phyloP scores from a whole-genome alignment of 2,888 invertebrate genomes.

The Hirtodrosophila confusa region DNA sequence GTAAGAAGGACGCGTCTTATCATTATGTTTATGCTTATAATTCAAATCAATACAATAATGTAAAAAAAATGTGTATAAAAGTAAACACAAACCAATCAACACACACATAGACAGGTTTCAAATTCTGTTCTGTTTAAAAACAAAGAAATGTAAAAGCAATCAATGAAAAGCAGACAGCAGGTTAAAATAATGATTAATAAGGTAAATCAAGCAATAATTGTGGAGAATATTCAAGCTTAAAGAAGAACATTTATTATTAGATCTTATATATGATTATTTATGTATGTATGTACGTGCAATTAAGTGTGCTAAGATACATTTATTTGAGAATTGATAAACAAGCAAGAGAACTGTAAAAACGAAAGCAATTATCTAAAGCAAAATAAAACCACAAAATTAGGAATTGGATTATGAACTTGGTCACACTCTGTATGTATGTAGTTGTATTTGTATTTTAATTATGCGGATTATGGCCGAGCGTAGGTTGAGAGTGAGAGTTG shows the following conservation, averaged over 20 bases:
- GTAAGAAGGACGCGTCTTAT: slow-evolving; percentile 26
- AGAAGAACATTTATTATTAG: slow-evolving; percentile 9
- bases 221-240: slow-evolving; percentile 18
- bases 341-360: slow-evolving; percentile 11
- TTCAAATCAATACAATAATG: slow-evolving; percentile 8
- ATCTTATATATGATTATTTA: slow-evolving; percentile 35
- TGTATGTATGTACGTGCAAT: slow-evolving; percentile 63
- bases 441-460: slow-evolving; percentile 53
- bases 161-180: slow-evolving; percentile 14
- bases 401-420: slow-evolving; percentile 21
- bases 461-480: slow-evolving; percentile 18
- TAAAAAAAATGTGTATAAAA: too few relatives aligned
- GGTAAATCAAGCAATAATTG: slow-evolving; percentile 1
- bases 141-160: slow-evolving; percentile 40
- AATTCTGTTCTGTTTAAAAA: slow-evolving; percentile 45
- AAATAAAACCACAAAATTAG: slow-evolving; percentile 18
- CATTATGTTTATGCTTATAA: slow-evolving; percentile 26
- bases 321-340: slow-evolving; percentile 8
- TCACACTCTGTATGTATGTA: slow-evolving; percentile 51
- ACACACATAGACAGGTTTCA: slow-evolving; percentile 68
- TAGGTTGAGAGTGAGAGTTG: background rate
- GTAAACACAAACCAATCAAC: slow-evolving; percentile 13
- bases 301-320: slow-evolving; percentile 52
- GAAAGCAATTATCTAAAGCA: slow-evolving; percentile 15
- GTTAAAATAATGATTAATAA: background rate